phyloP scores from a whole-genome alignment of 2,113 vertebrate species.

The Callorhinus ursinus region DNA sequence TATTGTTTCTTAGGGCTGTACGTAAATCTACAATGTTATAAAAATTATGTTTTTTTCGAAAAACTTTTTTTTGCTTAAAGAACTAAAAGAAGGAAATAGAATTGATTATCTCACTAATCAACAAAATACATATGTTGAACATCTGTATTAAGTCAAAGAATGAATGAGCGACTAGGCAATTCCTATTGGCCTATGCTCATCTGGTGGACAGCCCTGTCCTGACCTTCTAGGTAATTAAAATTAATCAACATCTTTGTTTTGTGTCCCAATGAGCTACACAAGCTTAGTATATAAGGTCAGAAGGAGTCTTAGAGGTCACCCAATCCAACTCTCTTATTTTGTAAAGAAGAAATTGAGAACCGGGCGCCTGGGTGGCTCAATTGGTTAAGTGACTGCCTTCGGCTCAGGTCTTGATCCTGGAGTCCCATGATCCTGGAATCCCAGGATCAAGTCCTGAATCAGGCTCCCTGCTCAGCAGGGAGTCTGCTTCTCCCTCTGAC shows the following conservation, averaged over 20 bases:
- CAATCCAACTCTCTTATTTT: background rate
- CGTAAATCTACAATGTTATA: background rate
- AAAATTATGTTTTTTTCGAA: background rate
- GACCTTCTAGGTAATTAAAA: constrained; percentile 30
- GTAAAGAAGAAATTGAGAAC: background rate
- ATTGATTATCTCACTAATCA: background rate
- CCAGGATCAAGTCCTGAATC: too few species aligned
- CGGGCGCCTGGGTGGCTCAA: too few species aligned
- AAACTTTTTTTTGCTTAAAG: background rate
- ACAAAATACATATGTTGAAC: constrained; percentile 19
- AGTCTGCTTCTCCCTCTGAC: too few species aligned
- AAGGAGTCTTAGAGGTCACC: background rate
- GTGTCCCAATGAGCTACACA: background rate
- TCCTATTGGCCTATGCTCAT: background rate
- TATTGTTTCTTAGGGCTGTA: background rate
- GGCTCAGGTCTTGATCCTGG: too few species aligned
- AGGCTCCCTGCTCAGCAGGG: too few species aligned
- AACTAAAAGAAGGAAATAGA: background rate
- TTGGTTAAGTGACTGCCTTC: too few species aligned
- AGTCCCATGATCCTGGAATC: too few species aligned
- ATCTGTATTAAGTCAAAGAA: constrained; percentile 27
- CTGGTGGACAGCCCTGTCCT: background rate
- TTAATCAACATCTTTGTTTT: constrained; percentile 43
- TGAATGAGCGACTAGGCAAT: background rate
- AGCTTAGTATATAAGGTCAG: background rate